Evolutionary conservation across 2,888 invertebrate species (phyloP).

Genomic region (Iphiclides podalirius): DNA sequence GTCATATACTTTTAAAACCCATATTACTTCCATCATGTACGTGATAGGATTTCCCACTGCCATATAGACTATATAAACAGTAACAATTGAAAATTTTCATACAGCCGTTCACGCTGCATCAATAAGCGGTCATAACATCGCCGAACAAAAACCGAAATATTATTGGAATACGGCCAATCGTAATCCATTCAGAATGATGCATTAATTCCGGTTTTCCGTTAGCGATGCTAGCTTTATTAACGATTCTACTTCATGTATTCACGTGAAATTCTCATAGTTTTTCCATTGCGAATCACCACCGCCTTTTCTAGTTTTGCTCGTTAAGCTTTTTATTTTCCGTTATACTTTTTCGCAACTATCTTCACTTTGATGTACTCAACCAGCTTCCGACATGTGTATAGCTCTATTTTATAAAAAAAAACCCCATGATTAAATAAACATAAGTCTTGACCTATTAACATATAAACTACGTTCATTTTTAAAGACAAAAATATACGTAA

Average conservation of each 20-base stretch:
- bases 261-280: not conserved
- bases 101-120: not conserved
- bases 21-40: not conserved
- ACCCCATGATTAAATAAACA: no score
- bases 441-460: no score
- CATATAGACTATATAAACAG: not conserved
- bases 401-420: no score
- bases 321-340: no score
- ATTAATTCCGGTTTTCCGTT: constrained; percentile 19
- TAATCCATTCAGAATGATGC: constrained; percentile 19
- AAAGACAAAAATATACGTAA: no score
- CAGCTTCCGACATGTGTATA: no score
- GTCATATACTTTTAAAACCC: constrained; percentile 3
- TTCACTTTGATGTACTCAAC: no score
- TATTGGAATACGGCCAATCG: constrained; percentile 17
- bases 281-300: not conserved
- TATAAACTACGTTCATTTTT: no score
- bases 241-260: constrained; percentile 6
- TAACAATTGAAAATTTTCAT: constrained; percentile 13
- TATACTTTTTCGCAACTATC: no score
- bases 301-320: no score
- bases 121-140: constrained; percentile 7
- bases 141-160: constrained; percentile 10
- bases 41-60: not conserved
- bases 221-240: constrained; percentile 13